phyloP scores from a whole-genome alignment of 2,888 invertebrate species.

The Melinaea marsaeus region DNA sequence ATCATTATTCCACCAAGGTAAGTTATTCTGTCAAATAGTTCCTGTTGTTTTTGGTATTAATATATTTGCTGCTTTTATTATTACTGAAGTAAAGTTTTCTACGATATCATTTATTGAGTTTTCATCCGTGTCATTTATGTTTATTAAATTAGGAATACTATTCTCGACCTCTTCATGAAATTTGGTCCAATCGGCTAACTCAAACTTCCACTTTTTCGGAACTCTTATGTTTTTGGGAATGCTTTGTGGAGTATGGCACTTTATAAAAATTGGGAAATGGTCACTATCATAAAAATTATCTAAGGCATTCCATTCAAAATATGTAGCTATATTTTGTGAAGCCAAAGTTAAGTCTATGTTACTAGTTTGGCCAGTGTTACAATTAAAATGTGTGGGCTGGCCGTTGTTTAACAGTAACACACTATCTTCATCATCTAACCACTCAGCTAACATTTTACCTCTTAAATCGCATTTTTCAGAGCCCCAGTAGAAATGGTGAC shows the following conservation, averaged over 20 bases:
- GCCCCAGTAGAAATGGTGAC: slow-evolving; percentile 27
- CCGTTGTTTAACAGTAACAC: slow-evolving; percentile 18
- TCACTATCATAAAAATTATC: slow-evolving; percentile 29
- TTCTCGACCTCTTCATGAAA: slow-evolving; percentile 12
- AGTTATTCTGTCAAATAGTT: not conserved
- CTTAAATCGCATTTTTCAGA: slow-evolving; percentile 24
- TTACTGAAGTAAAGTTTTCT: not conserved
- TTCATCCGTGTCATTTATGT: not conserved
- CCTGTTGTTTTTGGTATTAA: slow-evolving; percentile 11
- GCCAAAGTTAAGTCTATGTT: slow-evolving; percentile 24
- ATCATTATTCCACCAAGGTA: slow-evolving; percentile 16
- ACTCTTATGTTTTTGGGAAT: not conserved
- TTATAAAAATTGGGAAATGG: slow-evolving; percentile 24
- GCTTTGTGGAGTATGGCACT: slow-evolving; percentile 2
- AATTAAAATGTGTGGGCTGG: slow-evolving; percentile 23
- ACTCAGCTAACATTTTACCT: slow-evolving; percentile 20
- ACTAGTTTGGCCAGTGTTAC: slow-evolving; percentile 21
- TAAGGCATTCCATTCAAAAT: slow-evolving; percentile 32
- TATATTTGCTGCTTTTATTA: slow-evolving; percentile 1
- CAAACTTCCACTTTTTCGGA: slow-evolving; percentile 16
- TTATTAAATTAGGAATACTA: slow-evolving; percentile 9
- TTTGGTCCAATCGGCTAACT: slow-evolving; percentile 13
- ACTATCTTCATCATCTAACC: slow-evolving; percentile 14
- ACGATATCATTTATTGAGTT: not conserved
- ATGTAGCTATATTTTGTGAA: slow-evolving; percentile 27